These are phyloP conservation scores for Lanius ludovicianus DNA, from an alignment of 2,113 vertebrate species.

Conservation along the genomic window DNA sequence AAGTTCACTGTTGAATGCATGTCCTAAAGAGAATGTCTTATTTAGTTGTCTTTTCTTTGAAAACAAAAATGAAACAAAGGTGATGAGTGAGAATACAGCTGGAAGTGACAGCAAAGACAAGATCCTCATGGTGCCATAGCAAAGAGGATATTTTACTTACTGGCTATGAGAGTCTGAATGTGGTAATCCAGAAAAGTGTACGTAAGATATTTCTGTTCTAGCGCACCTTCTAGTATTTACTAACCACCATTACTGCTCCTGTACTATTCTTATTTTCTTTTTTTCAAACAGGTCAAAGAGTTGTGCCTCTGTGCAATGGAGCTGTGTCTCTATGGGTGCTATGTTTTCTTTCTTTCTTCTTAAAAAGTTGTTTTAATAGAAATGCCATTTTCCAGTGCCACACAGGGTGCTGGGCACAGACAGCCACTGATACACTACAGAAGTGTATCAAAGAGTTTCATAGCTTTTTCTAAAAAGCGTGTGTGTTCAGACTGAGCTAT, in stretches of 20 bases:
- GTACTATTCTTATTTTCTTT: background rate
- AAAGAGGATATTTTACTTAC: background rate
- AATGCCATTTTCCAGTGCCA: background rate
- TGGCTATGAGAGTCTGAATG: background rate
- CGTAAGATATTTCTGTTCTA: background rate
- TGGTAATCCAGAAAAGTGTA: background rate
- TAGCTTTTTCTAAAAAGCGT: background rate
- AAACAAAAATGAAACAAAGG: background rate
- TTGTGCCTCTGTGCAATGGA: background rate
- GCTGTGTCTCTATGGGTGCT: background rate
- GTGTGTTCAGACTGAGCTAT: background rate
- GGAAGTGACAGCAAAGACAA: background rate
- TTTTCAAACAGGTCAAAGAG: background rate
- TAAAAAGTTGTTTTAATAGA: background rate
- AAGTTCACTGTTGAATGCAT: background rate
- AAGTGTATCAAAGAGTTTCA: background rate
- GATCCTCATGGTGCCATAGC: background rate
- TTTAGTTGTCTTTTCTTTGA: background rate
- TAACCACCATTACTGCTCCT: background rate
- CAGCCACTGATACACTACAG: background rate
- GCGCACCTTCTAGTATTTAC: background rate
- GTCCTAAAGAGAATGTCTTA: background rate
- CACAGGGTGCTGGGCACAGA: background rate
- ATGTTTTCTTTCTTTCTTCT: background rate
- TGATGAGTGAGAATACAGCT: background rate